These are phyloP conservation scores for Odontomyia ornata DNA, from an alignment of 2,888 invertebrate genomes.

Conservation along the genomic window DNA sequence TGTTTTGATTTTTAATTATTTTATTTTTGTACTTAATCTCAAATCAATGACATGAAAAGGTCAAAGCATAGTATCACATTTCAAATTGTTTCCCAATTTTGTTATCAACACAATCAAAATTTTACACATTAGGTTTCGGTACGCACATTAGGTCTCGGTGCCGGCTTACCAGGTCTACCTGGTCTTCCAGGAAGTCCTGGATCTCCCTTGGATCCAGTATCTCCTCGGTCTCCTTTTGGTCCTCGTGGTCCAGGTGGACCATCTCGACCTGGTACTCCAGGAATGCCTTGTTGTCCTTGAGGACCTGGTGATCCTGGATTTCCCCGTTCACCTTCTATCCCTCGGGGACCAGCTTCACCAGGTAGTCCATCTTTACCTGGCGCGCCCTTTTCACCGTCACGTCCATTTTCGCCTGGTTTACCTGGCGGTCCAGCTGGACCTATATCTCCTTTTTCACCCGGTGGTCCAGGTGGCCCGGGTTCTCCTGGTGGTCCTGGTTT, in stretches of 20 bases:
- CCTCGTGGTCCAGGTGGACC: constrained; percentile 67
- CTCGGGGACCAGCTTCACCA: neutral
- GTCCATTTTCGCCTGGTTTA: neutral
- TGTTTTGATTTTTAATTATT: too few relatives aligned
- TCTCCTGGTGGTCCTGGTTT: too few relatives aligned
- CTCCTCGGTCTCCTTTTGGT: constrained; percentile 70
- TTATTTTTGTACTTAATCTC: too few relatives aligned
- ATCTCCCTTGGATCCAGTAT: constrained; percentile 66
- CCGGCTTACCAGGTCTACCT: constrained; percentile 63
- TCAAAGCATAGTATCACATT: too few relatives aligned
- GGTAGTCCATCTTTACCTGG: neutral
- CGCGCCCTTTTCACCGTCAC: neutral
- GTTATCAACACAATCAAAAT: too few relatives aligned
- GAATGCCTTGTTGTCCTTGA: constrained; percentile 69
- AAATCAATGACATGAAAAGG: too few relatives aligned
- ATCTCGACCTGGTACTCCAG: constrained; percentile 72
- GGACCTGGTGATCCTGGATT: constrained; percentile 28
- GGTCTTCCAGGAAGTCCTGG: constrained; percentile 63
- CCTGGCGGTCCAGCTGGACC: constrained; percentile 22
- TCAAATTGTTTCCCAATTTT: too few relatives aligned
- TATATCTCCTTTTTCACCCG: too few relatives aligned
- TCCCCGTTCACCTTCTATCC: constrained; percentile 63
- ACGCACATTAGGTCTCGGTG: neutral
- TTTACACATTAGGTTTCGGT: too few relatives aligned
- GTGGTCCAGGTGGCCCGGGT: too few relatives aligned